Base-by-base conservation (phyloP, 2,113 vertebrate species). In the Oryzias woworae region DNA sequence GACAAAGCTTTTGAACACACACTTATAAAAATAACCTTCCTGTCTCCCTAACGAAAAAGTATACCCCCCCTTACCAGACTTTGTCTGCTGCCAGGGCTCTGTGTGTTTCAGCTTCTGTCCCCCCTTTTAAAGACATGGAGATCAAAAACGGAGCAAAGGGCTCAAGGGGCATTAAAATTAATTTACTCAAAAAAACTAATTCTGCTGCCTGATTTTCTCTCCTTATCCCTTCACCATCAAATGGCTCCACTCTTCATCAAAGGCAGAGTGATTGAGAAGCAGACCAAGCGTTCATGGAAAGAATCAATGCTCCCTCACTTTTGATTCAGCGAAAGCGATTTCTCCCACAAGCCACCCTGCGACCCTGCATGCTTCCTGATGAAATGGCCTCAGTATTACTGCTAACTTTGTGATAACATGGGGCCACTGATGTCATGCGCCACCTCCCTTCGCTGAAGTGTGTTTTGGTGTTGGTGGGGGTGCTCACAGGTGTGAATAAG, bases 381-480 rank as follows among this genome's bases (percentile, higher is more conserved):
- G 86, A 89, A 88, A 85, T 77, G 53, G 61, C 76, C 75, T 22
- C 69, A 45, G 58, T 69, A 85, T 87, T 85, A 84, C 85, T 89
- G 86, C 79, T 84, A 89, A 90, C 88, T 89, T 90, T 91, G 85
- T 86, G 88, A 91, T 89, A 90, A 87, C 71, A 59, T 77, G 12
- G 14, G 51, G 42, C 46, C 63, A 68, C 72, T 66, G 54, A 73
- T 73, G 59, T 77, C 67, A 47, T 58, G 56, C 50, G 20, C 50
- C n/a, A 44, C 58, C 46, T 62, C 56, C 54, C 42, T n/a, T 20
- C 5, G 16, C 53, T 10, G 20, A 36, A 49, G 66, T 57, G 64
- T 57, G 58, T 68, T 53, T 20, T 46, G 53, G 55, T 62, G 55
- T 65, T 24, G 53, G 52, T 55, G 53, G 26, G 4, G 55, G 17